Percentiles rank a stretch among this genome's conserved stretches.
phyloP scores from a whole-genome alignment of 2,797 vertebrate species.

The Sebastes itinus region DNA sequence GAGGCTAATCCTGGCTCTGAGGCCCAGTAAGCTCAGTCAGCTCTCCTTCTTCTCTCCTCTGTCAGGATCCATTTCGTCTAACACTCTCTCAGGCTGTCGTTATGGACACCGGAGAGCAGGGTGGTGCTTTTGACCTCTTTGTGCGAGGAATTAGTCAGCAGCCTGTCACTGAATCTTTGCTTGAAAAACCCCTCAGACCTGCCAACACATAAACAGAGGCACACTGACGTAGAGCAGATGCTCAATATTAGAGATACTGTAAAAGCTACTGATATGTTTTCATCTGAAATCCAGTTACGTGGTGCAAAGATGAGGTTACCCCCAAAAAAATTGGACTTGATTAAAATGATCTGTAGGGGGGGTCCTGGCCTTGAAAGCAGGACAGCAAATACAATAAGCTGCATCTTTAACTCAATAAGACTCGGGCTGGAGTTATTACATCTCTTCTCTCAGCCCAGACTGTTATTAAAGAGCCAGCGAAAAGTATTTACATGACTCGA shows the following conservation, averaged over 20 bases:
- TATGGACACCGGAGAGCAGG: constrained; percentile 56
- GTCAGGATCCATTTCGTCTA: constrained; percentile 61
- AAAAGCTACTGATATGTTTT: background rate
- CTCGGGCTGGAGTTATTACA: constrained; percentile 22
- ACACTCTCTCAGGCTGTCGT: constrained; percentile 50
- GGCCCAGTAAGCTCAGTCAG: constrained; percentile 62
- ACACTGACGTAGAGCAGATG: background rate
- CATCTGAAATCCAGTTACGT: background rate
- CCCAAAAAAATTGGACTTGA: constrained; percentile 18
- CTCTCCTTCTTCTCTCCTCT: constrained; percentile 54
- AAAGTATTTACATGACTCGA: constrained; percentile 63
- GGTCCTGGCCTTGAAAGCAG: constrained; percentile 16
- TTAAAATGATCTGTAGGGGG: constrained; percentile 23
- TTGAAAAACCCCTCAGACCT: constrained; percentile 25
- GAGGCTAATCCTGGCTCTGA: constrained; percentile 75
- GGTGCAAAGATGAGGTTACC: constrained; percentile 10
- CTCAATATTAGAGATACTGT: background rate
- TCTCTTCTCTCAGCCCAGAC: constrained; percentile 20
- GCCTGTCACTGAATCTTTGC: constrained; percentile 39
- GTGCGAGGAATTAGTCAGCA: constrained; percentile 57
- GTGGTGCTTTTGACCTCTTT: constrained; percentile 61
- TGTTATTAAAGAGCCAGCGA: constrained; percentile 51
- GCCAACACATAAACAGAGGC: background rate
- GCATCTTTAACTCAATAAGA: constrained; percentile 62
- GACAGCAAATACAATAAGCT: constrained; percentile 57